Conservation (phyloP, 2,113 vertebrate species). For the Apus apus region DNA sequence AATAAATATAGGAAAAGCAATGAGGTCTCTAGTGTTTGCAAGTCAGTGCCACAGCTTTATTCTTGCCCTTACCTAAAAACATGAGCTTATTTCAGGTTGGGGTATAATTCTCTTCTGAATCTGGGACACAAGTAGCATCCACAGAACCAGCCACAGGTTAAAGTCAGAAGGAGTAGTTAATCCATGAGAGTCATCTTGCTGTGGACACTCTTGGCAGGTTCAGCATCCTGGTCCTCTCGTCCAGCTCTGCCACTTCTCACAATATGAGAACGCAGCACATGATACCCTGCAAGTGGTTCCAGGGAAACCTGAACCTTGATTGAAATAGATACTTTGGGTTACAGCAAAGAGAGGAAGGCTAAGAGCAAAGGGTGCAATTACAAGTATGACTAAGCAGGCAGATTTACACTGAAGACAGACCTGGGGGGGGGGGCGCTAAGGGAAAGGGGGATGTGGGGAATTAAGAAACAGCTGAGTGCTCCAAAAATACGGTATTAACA, state of each 20-base stretch:
- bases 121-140: not conserved
- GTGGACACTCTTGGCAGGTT: not conserved
- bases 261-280: not conserved
- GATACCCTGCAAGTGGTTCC: not conserved
- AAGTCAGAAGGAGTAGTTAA: not conserved
- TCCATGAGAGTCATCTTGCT: not conserved
- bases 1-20: not conserved
- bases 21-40: not conserved
- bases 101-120: not conserved
- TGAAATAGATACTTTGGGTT: slow-evolving; percentile 22
- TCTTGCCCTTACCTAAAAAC: not conserved
- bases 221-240: not conserved
- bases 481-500: slow-evolving; percentile 58
- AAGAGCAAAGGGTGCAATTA: slow-evolving; percentile 37
- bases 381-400: slow-evolving; percentile 62
- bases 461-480: slow-evolving; percentile 30
- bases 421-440: not conserved
- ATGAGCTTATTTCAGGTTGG: not conserved
- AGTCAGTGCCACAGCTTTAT: not conserved
- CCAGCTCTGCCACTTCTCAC: not conserved
- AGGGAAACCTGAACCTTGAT: not conserved
- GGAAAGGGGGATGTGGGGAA: not conserved
- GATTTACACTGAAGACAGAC: slow-evolving; percentile 32
- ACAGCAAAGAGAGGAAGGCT: not conserved
- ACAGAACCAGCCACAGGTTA: not conserved